Conservation (phyloP, 2,113 vertebrate species). For the Laterallus jamaicensis region DNA sequence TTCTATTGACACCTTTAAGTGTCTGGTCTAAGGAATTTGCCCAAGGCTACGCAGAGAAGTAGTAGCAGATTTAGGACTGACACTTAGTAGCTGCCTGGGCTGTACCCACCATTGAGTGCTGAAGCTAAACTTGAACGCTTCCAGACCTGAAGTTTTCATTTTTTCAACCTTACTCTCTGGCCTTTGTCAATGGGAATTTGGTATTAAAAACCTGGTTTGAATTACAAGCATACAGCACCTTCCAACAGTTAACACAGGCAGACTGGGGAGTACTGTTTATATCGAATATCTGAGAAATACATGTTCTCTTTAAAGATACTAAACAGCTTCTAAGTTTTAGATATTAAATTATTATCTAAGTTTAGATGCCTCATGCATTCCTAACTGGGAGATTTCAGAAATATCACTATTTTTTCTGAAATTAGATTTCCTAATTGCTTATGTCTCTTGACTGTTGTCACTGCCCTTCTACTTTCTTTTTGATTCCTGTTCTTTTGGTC, state of each 20-base stretch:
- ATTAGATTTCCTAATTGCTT: neutral
- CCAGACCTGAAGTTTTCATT: neutral
- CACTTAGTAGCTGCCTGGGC: neutral
- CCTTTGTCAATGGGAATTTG: neutral
- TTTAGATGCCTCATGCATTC: neutral
- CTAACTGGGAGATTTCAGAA: neutral
- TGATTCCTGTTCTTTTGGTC: neutral
- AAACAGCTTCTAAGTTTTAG: neutral
- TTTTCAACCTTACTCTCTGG: neutral
- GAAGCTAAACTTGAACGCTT: neutral
- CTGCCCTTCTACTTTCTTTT: neutral
- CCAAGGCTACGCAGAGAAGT: neutral
- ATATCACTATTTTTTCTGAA: neutral
- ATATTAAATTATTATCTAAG: too few relatives aligned
- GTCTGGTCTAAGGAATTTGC: neutral
- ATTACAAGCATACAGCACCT: neutral
- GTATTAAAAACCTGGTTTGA: neutral
- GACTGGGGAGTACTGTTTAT: neutral
- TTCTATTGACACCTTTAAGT: neutral
- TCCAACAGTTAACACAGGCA: neutral
- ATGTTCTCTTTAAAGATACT: neutral
- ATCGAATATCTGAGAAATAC: neutral
- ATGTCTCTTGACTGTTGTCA: neutral
- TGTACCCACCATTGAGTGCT: neutral
- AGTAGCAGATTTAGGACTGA: neutral